phyloP scores from a whole-genome alignment of 2,888 invertebrate species.

The Trachelus troglodyta region DNA sequence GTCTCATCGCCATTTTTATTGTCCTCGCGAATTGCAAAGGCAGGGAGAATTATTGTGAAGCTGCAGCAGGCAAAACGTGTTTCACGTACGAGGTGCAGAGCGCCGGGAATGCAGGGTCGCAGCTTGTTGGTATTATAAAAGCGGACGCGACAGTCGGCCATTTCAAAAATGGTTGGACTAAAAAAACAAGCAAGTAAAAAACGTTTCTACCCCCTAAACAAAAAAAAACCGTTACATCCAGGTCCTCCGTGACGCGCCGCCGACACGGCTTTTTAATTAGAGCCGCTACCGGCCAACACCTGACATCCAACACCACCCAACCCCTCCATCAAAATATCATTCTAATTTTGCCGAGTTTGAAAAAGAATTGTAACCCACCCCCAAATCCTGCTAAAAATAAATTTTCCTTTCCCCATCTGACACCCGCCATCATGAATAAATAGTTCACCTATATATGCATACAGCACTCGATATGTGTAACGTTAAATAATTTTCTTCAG shows the following conservation, averaged over 20 bases:
- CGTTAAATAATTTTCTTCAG: neutral
- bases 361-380: slow-evolving; percentile 23
- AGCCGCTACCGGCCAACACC: slow-evolving; percentile 61
- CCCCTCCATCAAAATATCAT: slow-evolving; percentile 65
- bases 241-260: slow-evolving; percentile 44
- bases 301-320: slow-evolving; percentile 58
- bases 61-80: slow-evolving; percentile 34
- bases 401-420: neutral
- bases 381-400: neutral
- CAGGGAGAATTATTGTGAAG: slow-evolving; percentile 58
- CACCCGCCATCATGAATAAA: neutral
- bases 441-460: neutral
- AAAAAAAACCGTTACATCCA: slow-evolving; percentile 24
- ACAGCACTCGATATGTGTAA: neutral
- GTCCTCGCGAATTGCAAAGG: slow-evolving; percentile 41
- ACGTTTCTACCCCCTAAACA: slow-evolving; percentile 31
- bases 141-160: slow-evolving; percentile 55
- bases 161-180: slow-evolving; percentile 57
- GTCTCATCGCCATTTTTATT: neutral
- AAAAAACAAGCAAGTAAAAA: slow-evolving; percentile 32
- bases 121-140: slow-evolving; percentile 61
- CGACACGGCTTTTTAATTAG: slow-evolving; percentile 67
- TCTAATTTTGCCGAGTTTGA: slow-evolving; percentile 60
- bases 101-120: slow-evolving; percentile 24
- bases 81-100: slow-evolving; percentile 14